These are phyloP conservation scores for Iphiclides podalirius DNA, from an alignment of 2,888 invertebrate species.

Conservation along the genomic window DNA sequence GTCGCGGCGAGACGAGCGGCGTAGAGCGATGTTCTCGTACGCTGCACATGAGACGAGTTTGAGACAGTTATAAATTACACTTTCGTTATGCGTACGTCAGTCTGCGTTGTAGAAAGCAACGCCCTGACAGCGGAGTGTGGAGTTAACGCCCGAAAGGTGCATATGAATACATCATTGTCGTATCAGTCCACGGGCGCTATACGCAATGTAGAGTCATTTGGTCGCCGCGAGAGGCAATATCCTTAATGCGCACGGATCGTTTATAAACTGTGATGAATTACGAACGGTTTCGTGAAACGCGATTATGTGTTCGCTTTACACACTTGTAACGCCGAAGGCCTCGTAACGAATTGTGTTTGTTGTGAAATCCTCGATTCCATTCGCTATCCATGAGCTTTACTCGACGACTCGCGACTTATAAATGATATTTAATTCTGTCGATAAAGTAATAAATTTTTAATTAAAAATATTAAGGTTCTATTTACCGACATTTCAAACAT, in stretches of 20 bases:
- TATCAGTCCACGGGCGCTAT: constrained; percentile 44
- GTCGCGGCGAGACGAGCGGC: constrained; percentile 1
- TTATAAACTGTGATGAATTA: constrained; percentile 29
- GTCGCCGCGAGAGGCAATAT: constrained; percentile 28
- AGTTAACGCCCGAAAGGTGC: constrained; percentile 12
- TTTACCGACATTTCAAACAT: too few species aligned
- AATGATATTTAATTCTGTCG: too few species aligned
- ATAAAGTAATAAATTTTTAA: too few species aligned
- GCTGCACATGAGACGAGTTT: constrained; percentile 24
- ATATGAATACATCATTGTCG: constrained; percentile 53
- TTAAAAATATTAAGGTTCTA: too few species aligned
- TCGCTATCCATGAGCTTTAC: too few species aligned
- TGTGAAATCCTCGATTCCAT: too few species aligned
- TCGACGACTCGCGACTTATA: too few species aligned
- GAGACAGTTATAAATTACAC: constrained; percentile 32
- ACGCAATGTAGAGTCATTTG: constrained; percentile 38
- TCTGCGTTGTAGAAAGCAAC: constrained; percentile 47
- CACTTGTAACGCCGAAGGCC: constrained; percentile 5
- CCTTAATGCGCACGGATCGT: constrained; percentile 31
- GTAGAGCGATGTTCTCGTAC: constrained; percentile 11
- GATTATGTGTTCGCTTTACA: constrained; percentile 4
- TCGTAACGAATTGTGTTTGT: constrained; percentile 6
- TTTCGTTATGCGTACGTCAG: too few species aligned
- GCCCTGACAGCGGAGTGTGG: constrained; percentile 31
- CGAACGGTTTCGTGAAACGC: constrained; percentile 13